Evolutionary conservation across 2,888 invertebrate genomes (phyloP), one percentile per base, ranked within the genome.

Genomic region (Chalcis sispes): DNA sequence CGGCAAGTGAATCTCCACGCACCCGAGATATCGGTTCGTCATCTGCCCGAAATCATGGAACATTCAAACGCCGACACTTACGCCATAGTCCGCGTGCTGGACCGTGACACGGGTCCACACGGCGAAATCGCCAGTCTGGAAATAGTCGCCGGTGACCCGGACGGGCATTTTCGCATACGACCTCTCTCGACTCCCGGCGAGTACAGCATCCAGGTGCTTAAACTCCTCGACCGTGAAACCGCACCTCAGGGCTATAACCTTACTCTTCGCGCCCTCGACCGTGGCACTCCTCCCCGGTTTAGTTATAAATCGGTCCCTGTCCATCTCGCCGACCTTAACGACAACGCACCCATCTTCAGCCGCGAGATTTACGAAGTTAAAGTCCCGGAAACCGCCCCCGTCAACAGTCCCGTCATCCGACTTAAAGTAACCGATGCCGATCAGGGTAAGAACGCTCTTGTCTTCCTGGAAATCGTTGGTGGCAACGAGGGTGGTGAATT

Each of bases 401-500:
- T 95, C 8, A 95, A 96, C 85, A 96, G 97, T 65, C 96, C 97
- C 0, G 92, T 98, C 52, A 94, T 97, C 80, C 91, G 95, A 80
- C 91, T 98, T 70, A 96, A 95, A 88, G 96, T 97, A 0, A 93
- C 93, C 20, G 97, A 98, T 88, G 93, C 93, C 0, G 96, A 97
- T 86, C 92, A 93, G 80, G 96, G 96, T 0, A 93, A 91, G 85
- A 96, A 96, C 87, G 95, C 96, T 5, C 92, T 94, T 84, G 95
- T 98, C 0, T 93, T 93, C 83, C 92, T 98, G 78, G 94, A 95
- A 89, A 96, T 98, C 69, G 96, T 96, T 1, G 96, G 96, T 1
- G 98, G 98, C 3, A 97, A 98, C 88, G 95, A 96, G 86, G 95
- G 95, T 5, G 95, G 94, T 0, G 95, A 96, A 85, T 98, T 98